Evolutionary conservation across 2,888 invertebrate species (phyloP).

Genomic region (Deroplatys truncata): DNA sequence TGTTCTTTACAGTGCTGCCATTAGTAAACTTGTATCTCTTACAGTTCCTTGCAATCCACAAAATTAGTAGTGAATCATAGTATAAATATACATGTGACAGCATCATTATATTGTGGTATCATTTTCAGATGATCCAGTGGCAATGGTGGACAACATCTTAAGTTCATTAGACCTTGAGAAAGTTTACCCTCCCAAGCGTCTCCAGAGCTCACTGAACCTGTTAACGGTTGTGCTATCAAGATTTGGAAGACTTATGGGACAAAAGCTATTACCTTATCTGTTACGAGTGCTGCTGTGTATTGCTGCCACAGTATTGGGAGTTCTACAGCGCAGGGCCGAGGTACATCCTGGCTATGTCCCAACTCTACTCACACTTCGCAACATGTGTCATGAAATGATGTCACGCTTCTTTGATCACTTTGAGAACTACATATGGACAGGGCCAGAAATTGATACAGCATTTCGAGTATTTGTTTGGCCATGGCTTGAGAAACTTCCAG

Average conservation of each 20-base stretch:
- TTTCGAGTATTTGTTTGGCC: constrained; percentile 81
- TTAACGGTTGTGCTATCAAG: constrained; percentile 73
- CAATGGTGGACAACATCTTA: constrained; percentile 49
- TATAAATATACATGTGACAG: neutral
- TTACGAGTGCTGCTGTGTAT: constrained; percentile 69
- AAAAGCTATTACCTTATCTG: constrained; percentile 61
- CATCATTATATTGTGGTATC: neutral
- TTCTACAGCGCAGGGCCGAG: constrained; percentile 43
- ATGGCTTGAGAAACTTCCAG: constrained; percentile 64
- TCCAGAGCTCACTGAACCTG: constrained; percentile 72
- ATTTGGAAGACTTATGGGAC: constrained; percentile 73
- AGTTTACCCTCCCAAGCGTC: constrained; percentile 53
- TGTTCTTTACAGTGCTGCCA: too few species aligned
- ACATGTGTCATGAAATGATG: constrained; percentile 57
- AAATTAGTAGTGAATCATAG: neutral
- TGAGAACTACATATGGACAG: constrained; percentile 68
- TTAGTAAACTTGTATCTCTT: too few species aligned
- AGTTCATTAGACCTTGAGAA: constrained; percentile 52
- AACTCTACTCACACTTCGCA: constrained; percentile 62
- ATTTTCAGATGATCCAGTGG: constrained; percentile 48
- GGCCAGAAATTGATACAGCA: constrained; percentile 65
- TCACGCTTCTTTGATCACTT: constrained; percentile 76
- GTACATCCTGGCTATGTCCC: constrained; percentile 61
- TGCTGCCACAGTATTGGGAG: constrained; percentile 59
- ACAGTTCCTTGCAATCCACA: neutral